Evolutionary conservation across 1,140 invertebrate species (phyloP), one percentile per base, ranked within the genome.

Genomic region (Carcinoscorpius rotundicauda): DNA sequence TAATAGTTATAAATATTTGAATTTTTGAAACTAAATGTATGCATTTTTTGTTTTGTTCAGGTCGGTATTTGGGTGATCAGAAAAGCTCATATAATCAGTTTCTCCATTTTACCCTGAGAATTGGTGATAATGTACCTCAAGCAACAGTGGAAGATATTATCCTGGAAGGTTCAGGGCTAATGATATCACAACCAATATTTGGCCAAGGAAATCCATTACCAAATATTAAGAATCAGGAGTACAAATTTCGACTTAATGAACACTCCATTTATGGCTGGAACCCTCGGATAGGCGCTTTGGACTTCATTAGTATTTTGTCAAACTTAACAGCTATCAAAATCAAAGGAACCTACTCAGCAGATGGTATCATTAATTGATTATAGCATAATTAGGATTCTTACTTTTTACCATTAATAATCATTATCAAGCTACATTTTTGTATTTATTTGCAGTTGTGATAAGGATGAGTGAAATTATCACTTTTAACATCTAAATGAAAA

Each of bases 311-410:
- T 0, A 84, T 98, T 55, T 78, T 99, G 1, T 86, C 92, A 5
- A 97, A 98, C 77, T 73, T 99, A 49, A 97, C 93, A 0, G 85
- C 92, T 0, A 89, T 99, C 60, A 95, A 92, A 79, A 94, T 99
- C 64, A 82, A 92, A 53, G 94, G 86, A 52, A 96, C 91, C 0
- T 98, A 96, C 73, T 86, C 86, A 64, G 64, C 63, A 66, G 3
- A 60, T 84, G 91, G 29, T 29, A 29, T 29, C 29, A 29, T 29
- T 29, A 29, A 29, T 29, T 29, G 29, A 29, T 29, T 29, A 29
- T 29, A 29, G 0, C 29, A 29, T 29, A 29, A 29, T 29, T 0
- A 29, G 29, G 29, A 29, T 29, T 29, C 29, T 29, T 29, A 29
- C 29, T 29, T 29, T 29, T 29, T 29, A 29, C 29, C 29, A 29